Evolutionary conservation across 2,888 invertebrate species (phyloP).

Genomic region (Dyspetes luteomarginatus): DNA sequence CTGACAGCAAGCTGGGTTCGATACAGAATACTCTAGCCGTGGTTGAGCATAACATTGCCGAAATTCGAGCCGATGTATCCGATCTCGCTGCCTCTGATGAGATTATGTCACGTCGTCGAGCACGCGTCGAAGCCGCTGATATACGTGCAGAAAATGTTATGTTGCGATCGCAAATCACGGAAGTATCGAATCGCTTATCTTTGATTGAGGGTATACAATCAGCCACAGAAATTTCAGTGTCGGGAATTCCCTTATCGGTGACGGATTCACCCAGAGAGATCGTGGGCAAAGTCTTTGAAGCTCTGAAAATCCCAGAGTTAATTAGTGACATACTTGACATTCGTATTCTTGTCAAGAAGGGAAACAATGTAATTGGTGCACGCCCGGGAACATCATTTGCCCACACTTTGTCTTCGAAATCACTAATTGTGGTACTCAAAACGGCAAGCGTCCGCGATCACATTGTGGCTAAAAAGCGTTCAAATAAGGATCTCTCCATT

Average conservation of each 20-base stretch:
- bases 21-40: too few species aligned
- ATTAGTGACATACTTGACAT: too few species aligned
- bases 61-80: too few species aligned
- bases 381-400: too few species aligned
- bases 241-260: too few species aligned
- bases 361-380: too few species aligned
- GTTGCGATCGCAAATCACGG: neutral
- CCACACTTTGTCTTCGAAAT: too few species aligned
- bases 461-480: neutral
- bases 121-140: neutral
- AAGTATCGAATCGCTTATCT: neutral
- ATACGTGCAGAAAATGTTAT: too few species aligned
- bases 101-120: neutral
- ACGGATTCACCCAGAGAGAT: neutral
- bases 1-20: neutral
- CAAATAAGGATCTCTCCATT: neutral
- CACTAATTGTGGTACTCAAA: neutral
- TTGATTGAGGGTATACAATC: neutral
- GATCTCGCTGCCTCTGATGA: neutral
- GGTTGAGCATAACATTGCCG: too few species aligned
- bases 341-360: too few species aligned
- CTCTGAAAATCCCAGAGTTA: neutral
- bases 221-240: neutral
- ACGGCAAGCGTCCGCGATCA: neutral
- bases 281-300: neutral